Percentiles rank a stretch among this genome's conserved stretches.
These are phyloP conservation scores for Anguilla anguilla DNA, from an alignment of 2,797 vertebrate species.

Conservation along the genomic window DNA sequence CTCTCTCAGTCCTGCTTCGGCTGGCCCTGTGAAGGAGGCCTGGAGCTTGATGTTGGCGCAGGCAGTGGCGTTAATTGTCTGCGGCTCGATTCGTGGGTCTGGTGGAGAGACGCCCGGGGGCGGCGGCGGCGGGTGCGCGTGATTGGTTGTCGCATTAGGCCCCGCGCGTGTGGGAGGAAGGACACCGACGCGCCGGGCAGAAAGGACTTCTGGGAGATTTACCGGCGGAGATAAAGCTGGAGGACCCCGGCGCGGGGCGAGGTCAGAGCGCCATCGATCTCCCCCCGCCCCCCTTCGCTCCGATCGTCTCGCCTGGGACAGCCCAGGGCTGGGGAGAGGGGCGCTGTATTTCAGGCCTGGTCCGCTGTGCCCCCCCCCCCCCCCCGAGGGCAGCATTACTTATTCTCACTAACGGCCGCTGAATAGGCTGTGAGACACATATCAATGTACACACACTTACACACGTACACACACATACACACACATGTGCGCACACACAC, in stretches of 20 bases:
- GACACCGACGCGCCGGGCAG: neutral
- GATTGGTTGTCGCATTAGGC: neutral
- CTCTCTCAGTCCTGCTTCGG: neutral
- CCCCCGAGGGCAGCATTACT: neutral
- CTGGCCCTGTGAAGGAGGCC: neutral
- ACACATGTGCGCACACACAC: neutral
- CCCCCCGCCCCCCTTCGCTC: neutral
- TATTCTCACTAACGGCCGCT: neutral
- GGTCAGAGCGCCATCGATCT: neutral
- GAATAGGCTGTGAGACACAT: neutral
- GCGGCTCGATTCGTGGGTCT: neutral
- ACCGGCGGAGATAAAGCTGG: neutral
- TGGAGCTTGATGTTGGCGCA: neutral
- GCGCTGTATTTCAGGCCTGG: neutral
- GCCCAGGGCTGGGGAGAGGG: neutral
- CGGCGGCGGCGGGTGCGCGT: neutral
- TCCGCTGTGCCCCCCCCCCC: neutral
- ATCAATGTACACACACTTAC: neutral
- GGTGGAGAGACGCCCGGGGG: neutral
- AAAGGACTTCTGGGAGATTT: constrained; percentile 9
- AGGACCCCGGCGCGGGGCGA: neutral
- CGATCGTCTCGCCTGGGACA: neutral
- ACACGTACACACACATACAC: neutral
- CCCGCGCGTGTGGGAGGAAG: neutral
- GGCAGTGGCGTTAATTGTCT: neutral